A percentile compares a stretch with the other conserved stretches of the same genome.
Evolutionary conservation across 1,140 invertebrate species (phyloP).

Genomic region (Macrotrachela quadricornifera): DNA sequence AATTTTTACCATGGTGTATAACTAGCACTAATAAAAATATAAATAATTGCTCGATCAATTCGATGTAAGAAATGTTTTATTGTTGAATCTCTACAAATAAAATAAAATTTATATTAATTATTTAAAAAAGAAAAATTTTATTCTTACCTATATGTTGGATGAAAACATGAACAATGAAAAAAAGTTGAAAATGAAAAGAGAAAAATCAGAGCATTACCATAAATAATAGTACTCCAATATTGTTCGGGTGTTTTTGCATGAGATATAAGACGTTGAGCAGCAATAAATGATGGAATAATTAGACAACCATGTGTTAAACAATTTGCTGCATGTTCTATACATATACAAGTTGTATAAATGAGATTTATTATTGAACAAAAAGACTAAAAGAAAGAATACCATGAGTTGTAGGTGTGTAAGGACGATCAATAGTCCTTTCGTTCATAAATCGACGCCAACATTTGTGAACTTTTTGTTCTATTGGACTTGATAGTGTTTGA

Average conservation of each 20-base stretch:
- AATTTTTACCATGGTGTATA: conserved; percentile 72
- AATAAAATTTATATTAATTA: neutral
- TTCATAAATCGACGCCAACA: too few relatives aligned
- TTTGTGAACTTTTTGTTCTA: too few relatives aligned
- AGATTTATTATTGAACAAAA: too few relatives aligned
- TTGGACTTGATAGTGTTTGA: too few relatives aligned
- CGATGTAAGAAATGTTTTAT: conserved; percentile 57
- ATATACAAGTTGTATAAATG: too few relatives aligned
- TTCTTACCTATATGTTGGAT: conserved; percentile 20
- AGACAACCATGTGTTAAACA: neutral
- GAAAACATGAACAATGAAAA: conserved; percentile 62
- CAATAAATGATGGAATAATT: conserved; percentile 2
- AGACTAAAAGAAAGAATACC: too few relatives aligned
- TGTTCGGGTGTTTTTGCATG: conserved; percentile 46
- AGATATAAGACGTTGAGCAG: neutral
- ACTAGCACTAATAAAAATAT: conserved; percentile 78
- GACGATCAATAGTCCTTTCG: too few relatives aligned
- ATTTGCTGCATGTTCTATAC: too few relatives aligned
- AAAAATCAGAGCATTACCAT: conserved; percentile 57
- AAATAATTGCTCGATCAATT: conserved; percentile 79
- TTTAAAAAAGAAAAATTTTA: neutral
- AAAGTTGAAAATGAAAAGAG: conserved; percentile 66
- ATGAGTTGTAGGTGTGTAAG: too few relatives aligned
- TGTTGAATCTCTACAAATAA: neutral
- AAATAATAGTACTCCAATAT: conserved; percentile 53